These are phyloP conservation scores for Mellilla xanthometata DNA, from an alignment of 2,888 invertebrate genomes.

Conservation along the genomic window DNA sequence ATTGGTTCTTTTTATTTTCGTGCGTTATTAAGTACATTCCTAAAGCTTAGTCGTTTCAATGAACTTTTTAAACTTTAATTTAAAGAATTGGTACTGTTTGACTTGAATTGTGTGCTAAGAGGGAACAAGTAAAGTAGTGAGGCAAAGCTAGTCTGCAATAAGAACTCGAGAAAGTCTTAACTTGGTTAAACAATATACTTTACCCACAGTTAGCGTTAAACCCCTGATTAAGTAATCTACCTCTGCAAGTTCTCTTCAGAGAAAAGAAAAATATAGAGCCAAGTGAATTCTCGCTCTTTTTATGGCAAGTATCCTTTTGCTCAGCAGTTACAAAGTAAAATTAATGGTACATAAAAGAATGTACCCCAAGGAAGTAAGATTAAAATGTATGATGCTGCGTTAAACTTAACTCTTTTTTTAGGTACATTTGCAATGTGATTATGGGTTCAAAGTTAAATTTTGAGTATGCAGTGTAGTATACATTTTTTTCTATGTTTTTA, in stretches of 20 bases:
- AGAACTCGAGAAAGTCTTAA: conserved; percentile 4
- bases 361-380: conserved; percentile 2
- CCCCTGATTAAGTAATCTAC: conserved; percentile 16
- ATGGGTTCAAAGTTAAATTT: too few relatives aligned
- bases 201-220: conserved; percentile 2
- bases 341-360: conserved; percentile 14
- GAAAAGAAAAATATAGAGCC: conserved; percentile 1
- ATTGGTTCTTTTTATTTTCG: too few relatives aligned
- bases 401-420: not conserved
- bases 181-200: conserved; percentile 8
- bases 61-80: too few relatives aligned
- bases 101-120: too few relatives aligned
- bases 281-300: conserved; percentile 12
- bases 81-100: too few relatives aligned
- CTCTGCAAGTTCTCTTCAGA: conserved; percentile 2
- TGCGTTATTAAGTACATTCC: too few relatives aligned
- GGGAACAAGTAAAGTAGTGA: not conserved
- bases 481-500: too few relatives aligned
- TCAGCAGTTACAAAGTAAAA: conserved; percentile 10
- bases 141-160: not conserved
- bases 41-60: too few relatives aligned
- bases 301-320: conserved; percentile 5
- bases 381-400: conserved; percentile 2
- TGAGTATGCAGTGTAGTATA: too few relatives aligned
- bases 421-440: not conserved